These are phyloP conservation scores for Plectrocnemia conspersa DNA, from an alignment of 1,140 invertebrate species.

Conservation along the genomic window DNA sequence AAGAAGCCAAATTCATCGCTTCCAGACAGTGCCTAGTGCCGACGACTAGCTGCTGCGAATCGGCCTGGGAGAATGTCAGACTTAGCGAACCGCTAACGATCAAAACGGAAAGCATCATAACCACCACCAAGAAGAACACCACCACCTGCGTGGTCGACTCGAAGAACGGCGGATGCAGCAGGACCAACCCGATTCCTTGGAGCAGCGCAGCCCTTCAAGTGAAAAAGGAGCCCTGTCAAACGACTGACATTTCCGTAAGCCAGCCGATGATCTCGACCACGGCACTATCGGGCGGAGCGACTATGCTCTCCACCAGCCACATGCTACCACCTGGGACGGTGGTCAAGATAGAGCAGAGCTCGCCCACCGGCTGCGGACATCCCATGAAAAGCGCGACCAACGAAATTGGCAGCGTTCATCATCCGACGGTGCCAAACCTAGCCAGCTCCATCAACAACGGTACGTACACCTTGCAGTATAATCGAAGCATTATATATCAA, in stretches of 20 bases:
- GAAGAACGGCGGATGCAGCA: conserved; percentile 51
- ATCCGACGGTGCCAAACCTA: conserved; percentile 39
- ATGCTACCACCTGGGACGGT: conserved; percentile 37
- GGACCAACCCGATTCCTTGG: conserved; percentile 57
- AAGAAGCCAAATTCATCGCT: conserved; percentile 21
- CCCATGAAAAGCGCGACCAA: neutral
- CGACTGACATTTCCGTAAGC: conserved; percentile 17
- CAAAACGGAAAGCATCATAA: conserved; percentile 46
- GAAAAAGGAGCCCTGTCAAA: conserved; percentile 42
- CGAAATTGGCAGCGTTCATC: conserved; percentile 16
- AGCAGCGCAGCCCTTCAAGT: conserved; percentile 39
- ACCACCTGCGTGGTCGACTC: conserved; percentile 47
- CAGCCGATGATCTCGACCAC: conserved; percentile 6
- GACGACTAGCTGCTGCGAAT: conserved; percentile 10
- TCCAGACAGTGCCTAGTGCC: conserved; percentile 16
- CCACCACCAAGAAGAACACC: conserved; percentile 38
- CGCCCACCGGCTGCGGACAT: conserved; percentile 41
- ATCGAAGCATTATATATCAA: neutral
- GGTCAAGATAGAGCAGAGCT: conserved; percentile 49
- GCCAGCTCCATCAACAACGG: conserved; percentile 46
- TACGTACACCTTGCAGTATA: conserved; percentile 32
- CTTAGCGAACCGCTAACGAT: conserved; percentile 43
- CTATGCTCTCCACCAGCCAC: conserved; percentile 38
- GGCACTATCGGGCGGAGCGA: conserved; percentile 27
- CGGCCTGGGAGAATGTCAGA: conserved; percentile 16